Evolutionary conservation across 2,797 vertebrate genomes (phyloP).

Genomic region (Heterohyrax brucei): DNA sequence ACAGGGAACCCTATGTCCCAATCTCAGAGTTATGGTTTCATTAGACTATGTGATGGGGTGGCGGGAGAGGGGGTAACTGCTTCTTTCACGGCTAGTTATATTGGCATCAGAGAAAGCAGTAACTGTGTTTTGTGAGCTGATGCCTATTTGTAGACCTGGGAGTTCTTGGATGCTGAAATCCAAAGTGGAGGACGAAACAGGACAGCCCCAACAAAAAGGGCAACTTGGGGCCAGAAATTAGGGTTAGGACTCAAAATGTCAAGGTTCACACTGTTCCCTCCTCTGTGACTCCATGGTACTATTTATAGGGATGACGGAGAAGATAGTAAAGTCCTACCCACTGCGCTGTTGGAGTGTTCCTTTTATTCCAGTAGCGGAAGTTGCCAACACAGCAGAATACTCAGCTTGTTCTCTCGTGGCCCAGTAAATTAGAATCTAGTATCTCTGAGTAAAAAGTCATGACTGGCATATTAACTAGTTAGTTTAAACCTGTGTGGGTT

Average conservation of each 20-base stretch:
- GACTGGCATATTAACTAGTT: not conserved
- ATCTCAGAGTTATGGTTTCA: slow-evolving; percentile 39
- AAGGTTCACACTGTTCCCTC: not conserved
- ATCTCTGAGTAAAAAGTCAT: not conserved
- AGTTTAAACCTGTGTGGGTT: not conserved
- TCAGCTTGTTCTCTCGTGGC: not conserved
- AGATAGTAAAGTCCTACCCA: not conserved
- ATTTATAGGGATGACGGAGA: not conserved
- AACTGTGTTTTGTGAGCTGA: rapidly evolving
- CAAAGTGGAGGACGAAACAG: not conserved
- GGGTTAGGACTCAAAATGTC: not conserved
- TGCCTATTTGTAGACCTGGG: not conserved
- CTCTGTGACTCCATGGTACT: not conserved
- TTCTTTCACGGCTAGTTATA: not conserved
- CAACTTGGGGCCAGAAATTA: not conserved
- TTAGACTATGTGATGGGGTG: not conserved
- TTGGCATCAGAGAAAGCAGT: not conserved
- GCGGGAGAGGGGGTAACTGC: not conserved
- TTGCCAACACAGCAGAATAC: not conserved
- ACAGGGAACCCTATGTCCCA: not conserved
- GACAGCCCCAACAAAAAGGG: not conserved
- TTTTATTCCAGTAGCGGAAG: not conserved
- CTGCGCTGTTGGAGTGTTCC: not conserved
- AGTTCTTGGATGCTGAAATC: not conserved
- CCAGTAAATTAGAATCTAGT: not conserved